Evolutionary conservation across 2,797 vertebrate genomes (phyloP).

Genomic region (Sebastes cheni): DNA sequence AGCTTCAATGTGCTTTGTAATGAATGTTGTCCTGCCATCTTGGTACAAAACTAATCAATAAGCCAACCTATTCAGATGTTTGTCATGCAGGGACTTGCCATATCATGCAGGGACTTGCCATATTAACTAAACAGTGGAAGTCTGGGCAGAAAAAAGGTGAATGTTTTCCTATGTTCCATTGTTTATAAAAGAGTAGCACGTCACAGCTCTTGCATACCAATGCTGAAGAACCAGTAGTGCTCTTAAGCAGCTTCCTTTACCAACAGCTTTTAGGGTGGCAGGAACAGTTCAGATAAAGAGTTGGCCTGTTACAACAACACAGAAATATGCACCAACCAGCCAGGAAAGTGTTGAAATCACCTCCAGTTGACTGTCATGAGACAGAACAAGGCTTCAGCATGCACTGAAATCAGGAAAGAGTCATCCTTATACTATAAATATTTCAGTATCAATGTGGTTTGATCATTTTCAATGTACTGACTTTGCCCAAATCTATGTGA

Average conservation of each 20-base stretch:
- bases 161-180: not conserved
- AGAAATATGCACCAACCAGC: conserved; percentile 13
- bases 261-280: not conserved
- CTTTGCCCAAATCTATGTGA: not conserved
- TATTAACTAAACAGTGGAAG: not conserved
- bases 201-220: conserved; percentile 3
- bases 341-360: conserved; percentile 25
- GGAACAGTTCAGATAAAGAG: not conserved
- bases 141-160: not conserved
- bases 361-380: not conserved
- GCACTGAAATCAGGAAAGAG: not conserved
- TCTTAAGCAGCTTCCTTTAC: conserved; percentile 11
- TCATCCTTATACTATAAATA: not conserved
- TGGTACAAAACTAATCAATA: not conserved
- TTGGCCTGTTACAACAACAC: conserved; percentile 11
- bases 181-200: not conserved
- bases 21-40: not conserved
- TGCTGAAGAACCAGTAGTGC: not conserved
- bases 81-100: not conserved
- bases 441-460: not conserved
- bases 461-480: not conserved
- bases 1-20: not conserved
- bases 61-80: not conserved
- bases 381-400: not conserved
- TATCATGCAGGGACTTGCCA: not conserved